Evolutionary conservation across 2,888 invertebrate genomes (phyloP).

Genomic region (Leptinotarsa juncta): DNA sequence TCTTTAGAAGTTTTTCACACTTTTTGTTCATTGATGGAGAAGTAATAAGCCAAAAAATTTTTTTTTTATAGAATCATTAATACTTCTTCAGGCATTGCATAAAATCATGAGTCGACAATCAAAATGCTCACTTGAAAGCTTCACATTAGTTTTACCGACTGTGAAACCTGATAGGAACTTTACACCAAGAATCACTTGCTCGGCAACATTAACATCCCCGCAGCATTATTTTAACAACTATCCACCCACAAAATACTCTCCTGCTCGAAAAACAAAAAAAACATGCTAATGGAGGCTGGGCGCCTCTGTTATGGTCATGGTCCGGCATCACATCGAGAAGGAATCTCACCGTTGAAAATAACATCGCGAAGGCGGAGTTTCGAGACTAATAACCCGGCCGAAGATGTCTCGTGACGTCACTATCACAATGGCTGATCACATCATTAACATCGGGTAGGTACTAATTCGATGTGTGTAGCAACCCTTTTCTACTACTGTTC

Average conservation of each 20-base stretch:
- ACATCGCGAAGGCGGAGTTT: slow-evolving; percentile 58
- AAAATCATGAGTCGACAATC: too few relatives aligned
- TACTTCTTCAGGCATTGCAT: too few relatives aligned
- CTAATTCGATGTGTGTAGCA: slow-evolving; percentile 37
- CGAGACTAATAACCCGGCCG: slow-evolving; percentile 59
- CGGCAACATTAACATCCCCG: neutral
- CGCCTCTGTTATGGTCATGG: slow-evolving; percentile 44
- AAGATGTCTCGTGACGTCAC: slow-evolving; percentile 57
- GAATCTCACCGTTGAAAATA: slow-evolving; percentile 45
- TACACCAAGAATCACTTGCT: neutral
- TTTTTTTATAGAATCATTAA: too few relatives aligned
- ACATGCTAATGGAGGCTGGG: slow-evolving; percentile 46
- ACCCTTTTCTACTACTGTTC: slow-evolving; percentile 26
- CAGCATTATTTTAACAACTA: neutral
- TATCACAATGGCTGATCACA: slow-evolving; percentile 57
- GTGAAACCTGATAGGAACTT: neutral
- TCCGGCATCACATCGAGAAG: slow-evolving; percentile 28
- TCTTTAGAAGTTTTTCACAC: too few relatives aligned
- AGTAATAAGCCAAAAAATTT: too few relatives aligned
- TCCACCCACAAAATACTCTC: neutral
- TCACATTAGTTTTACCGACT: too few relatives aligned
- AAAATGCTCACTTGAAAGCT: too few relatives aligned
- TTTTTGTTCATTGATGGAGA: too few relatives aligned
- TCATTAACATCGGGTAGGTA: slow-evolving; percentile 39
- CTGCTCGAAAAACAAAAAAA: neutral